Conservation (phyloP, 2,888 invertebrate genomes). For the Drosophila multiciliata region DNA sequence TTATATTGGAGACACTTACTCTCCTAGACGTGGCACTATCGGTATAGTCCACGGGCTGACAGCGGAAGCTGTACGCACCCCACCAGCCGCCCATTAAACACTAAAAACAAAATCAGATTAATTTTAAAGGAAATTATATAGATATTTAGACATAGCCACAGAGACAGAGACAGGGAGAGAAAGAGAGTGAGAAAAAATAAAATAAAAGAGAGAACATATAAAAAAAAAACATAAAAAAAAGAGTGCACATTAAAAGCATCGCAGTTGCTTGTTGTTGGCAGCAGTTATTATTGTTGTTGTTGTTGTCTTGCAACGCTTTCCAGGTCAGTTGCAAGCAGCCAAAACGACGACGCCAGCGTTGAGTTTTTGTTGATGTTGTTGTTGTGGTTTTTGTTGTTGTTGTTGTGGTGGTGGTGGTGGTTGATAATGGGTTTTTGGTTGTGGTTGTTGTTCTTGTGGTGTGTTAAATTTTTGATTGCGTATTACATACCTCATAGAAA, state of each 20-base stretch:
- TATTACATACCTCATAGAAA: conserved; percentile 93
- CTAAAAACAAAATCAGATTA: conserved; percentile 86
- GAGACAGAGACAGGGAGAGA: conserved; percentile 1
- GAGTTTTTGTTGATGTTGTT: conserved; percentile 21
- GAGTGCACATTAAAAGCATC: conserved; percentile 44
- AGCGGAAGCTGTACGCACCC: conserved; percentile 94
- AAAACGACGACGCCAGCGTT: conserved; percentile 54
- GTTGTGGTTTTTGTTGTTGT: conserved; percentile 13
- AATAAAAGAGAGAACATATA: conserved; percentile 37
- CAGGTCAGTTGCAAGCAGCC: conserved; percentile 49
- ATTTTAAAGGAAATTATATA: conserved; percentile 59
- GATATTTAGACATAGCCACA: conserved; percentile 13
- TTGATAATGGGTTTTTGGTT: conserved; percentile 16
- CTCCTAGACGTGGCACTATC: conserved; percentile 91
- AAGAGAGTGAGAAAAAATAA: conserved; percentile 49
- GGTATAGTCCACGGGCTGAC: conserved; percentile 96
- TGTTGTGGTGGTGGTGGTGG: conserved; percentile 7
- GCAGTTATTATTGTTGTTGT: conserved; percentile 5
- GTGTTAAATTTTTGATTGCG: conserved; percentile 19
- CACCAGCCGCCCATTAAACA: conserved; percentile 96
- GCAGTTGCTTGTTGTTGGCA: conserved; percentile 7
- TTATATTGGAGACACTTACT: conserved; percentile 88
- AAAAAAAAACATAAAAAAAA: conserved; percentile 51
- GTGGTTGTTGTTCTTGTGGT: conserved; percentile 11
- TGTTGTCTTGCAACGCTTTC: conserved; percentile 26